Base-by-base conservation (phyloP, 2,113 vertebrate genomes). In the Tupaia tana region DNA sequence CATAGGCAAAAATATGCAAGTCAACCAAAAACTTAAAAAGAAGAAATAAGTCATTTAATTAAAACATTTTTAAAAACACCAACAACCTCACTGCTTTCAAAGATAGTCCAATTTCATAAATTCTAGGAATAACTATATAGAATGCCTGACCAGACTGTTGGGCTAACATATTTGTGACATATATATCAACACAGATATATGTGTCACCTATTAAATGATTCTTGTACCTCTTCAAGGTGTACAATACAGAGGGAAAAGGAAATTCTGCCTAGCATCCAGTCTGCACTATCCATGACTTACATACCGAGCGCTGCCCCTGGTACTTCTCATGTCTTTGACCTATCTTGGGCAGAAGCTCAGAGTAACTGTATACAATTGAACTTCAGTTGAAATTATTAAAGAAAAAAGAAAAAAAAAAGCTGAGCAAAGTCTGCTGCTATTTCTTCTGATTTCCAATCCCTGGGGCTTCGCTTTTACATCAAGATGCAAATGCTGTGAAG, bases 41-140 rank as follows among this genome's bases (percentile, higher is more conserved):
- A 64, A 83, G 0, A 86, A 94, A 79, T 80, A 87, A 69, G 18
- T 6, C 18, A 9, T 79, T 79, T 73, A 19, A 73, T 52, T 52
- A 52, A 13, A 75, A 6, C 34, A 59, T 77, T 54, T 67, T 22
- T 16, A 43, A 56, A 66, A 92, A 81, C 59, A 81, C 59, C 6
- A 58, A 43, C 20, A 67, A 3, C 2, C 34, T 80, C 10, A 73
- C 9, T 56, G 34, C 19, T 85, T 81, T 88, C n/a, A 80, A 80
- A 71, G 22, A 67, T n/a, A 78, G 29, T 20, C 24, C 8, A 31
- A 79, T n/a, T 83, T 92, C n/a, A 67, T 90, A 92, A 93, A 92
- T 4, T 10, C 3, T 81, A 16, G 11, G 0, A 54, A 81, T 94
- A 75, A 77, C 92, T 19, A 43, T 18, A 16, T 4, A 92, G 24